Evolutionary conservation across 2,888 invertebrate genomes (phyloP), one percentile per base, ranked within the genome.

Genomic region (Agonum fuliginosum): DNA sequence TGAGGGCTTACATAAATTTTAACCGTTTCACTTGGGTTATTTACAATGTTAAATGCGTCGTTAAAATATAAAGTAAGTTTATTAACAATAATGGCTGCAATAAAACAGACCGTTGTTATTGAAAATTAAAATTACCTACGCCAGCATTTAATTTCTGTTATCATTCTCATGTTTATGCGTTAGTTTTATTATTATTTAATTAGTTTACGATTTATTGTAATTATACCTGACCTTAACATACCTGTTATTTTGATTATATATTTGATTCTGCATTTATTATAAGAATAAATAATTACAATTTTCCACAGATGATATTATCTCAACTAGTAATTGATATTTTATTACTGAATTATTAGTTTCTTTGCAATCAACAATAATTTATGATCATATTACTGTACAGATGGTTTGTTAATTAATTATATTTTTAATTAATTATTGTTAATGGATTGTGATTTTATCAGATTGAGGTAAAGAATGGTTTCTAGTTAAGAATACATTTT

Each of bases 101-200:
- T 37, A 37, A 37, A 37, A n/a, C 10, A 2, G 12, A 37, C 0
- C 3, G 37, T n/a, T 37, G 37, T 37, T 37, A 37, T 37, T 37
- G 37, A 37, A 37, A 37, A n/a, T n/a, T 37, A 3, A 3, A 37
- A 37, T 37, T 37, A 10, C n/a, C n/a, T n/a, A n/a, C n/a, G n/a
- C n/a, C n/a, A n/a, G n/a, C 37, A n/a, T 37, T 37, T 37, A 37
- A 37, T 37, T n/a, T n/a, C 37, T 37, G 3, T 37, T 37, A 37
- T 37, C 37, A 37, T n/a, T n/a, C 12, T 37, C 46, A 17, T 46
- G 46, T 46, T 46, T 46, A 12, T 46, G 17, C 3, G 12, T 12
- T 46, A 5, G 46, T 46, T 46, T 37, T 46, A 46, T 46, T 14
- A 46, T 17, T 46, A 46, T 46, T 46, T 17, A 46, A 46, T 17